Base-by-base conservation (phyloP, 2,888 invertebrate species). In the Aleiodes testaceus region DNA sequence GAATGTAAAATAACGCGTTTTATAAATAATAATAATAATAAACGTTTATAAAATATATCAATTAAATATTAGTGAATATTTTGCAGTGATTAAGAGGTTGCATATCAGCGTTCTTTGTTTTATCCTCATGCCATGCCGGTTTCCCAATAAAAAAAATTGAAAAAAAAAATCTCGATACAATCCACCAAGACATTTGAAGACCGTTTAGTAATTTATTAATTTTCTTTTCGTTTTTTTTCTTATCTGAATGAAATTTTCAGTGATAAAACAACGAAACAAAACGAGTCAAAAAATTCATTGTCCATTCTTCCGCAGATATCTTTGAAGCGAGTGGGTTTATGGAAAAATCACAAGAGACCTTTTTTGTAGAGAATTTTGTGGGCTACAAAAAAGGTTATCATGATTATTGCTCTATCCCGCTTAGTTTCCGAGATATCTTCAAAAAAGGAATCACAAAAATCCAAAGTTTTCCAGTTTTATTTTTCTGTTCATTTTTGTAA, bases 61-160 rank as follows among this genome's bases (percentile, higher is more conserved):
- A 36, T 36, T 36, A 42, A 59, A 59, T 18, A 59, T 59, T 79
- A 78, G 80, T 73, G 69, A 77, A 69, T 65, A 53, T 74, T 76
- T 81, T 79, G 82, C 82, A 76, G 79, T 78, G 82, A 82, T 83
- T 84, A 84, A 83, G 55, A 64, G 36, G 59, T 59, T 59, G 59
- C 59, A 59, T 59, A 68, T 69, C 55, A 44, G 44, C 45, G 42
- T 45, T 63, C 71, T 69, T 47, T 44, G 5, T 14, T 53, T 18
- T 82, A 82, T 83, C 84, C 84, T 84, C 87, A 87, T 87, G 87
- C 86, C 87, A 87, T 87, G 87, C 87, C 79, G 81, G 77, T 81
- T 82, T 84, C 83, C 74, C 74, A 80, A 77, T 80, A 77, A 44
- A 20, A 30, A 30, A 16, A 59, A 36, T 26, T 26, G 26, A 36